Evolutionary conservation across 2,113 vertebrate species (phyloP).

Genomic region (Tupaia chinensis): DNA sequence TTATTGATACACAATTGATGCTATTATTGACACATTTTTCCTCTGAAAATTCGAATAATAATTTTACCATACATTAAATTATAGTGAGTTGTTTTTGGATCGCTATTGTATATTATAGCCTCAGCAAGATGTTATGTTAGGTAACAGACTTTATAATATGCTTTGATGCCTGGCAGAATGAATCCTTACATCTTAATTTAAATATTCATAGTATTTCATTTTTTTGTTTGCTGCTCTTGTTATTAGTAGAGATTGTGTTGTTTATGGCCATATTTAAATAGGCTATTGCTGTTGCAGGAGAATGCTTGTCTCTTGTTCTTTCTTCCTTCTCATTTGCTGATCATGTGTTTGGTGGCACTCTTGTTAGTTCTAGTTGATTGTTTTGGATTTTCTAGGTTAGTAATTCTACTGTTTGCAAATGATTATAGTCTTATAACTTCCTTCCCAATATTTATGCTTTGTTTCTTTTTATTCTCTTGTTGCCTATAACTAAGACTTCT

Average conservation of each 20-base stretch:
- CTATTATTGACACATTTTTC: background rate
- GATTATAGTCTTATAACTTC: background rate
- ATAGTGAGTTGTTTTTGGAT: background rate
- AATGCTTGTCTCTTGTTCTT: background rate
- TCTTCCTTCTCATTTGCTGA: background rate
- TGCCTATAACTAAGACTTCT: background rate
- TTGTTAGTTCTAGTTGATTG: background rate
- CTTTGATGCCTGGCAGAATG: background rate
- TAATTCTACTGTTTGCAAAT: background rate
- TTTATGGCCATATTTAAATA: background rate
- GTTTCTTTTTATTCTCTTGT: background rate
- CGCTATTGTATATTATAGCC: background rate
- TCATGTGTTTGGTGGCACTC: background rate
- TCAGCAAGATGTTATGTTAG: background rate
- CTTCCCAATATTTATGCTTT: slow-evolving; percentile 26
- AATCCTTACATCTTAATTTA: background rate
- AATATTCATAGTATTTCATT: background rate
- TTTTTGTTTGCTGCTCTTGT: slow-evolving; percentile 3
- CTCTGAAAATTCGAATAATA: background rate
- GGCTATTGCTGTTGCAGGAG: background rate
- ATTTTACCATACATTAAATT: background rate
- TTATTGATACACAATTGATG: background rate
- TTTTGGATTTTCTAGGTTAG: slow-evolving; percentile 40
- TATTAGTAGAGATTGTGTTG: background rate
- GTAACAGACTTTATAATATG: background rate